Conservation (phyloP, 2,113 vertebrate species). For the Eretmodus cyanostictus region DNA sequence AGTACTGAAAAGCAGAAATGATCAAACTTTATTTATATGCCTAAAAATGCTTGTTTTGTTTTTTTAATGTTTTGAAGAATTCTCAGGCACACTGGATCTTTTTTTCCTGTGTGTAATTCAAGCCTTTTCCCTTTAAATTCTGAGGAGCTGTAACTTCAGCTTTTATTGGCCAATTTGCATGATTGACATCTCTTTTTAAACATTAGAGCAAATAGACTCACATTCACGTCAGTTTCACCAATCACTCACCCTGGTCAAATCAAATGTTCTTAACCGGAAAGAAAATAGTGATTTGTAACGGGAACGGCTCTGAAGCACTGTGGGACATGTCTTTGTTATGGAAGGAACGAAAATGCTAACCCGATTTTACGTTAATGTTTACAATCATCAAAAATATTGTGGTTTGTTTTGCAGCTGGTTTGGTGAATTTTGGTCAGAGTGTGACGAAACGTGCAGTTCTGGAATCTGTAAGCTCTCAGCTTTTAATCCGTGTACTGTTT, state of each 20-base stretch:
- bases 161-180: background rate
- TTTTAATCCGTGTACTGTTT: background rate
- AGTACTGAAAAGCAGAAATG: too few relatives aligned
- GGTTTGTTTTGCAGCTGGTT: background rate
- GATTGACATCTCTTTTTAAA: background rate
- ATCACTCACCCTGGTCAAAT: too few relatives aligned
- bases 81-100: background rate
- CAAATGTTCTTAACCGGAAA: rapidly evolving
- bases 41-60: background rate
- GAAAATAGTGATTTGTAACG: background rate
- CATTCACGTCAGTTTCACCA: background rate
- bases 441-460: rapidly evolving
- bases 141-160: background rate
- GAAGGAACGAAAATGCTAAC: background rate
- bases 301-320: background rate
- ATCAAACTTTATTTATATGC: background rate
- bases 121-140: background rate
- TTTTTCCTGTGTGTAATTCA: background rate
- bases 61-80: background rate
- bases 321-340: background rate
- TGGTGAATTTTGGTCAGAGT: background rate
- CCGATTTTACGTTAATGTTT: background rate
- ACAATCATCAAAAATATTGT: background rate
- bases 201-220: background rate
- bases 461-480: background rate